Conservation (phyloP, 2,888 invertebrate species). For the Sminthurinus aureus region DNA sequence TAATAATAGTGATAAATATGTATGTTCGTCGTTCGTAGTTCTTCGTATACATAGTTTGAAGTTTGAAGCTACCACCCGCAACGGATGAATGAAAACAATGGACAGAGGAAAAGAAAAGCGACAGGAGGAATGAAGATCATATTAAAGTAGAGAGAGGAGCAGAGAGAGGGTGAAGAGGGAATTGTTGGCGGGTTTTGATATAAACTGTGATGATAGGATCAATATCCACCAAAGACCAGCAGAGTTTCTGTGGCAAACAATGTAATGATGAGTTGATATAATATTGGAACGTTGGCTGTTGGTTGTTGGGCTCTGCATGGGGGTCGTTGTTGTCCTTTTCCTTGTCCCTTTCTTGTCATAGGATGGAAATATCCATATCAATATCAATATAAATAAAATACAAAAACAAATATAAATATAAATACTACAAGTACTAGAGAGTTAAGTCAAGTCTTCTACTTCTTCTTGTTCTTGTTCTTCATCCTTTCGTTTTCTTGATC, state of each 20-base stretch:
- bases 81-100: constrained; percentile 34
- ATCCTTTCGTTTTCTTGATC: neutral
- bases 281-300: constrained; percentile 41
- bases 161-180: neutral
- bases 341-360: no score
- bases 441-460: no score
- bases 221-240: constrained; percentile 45
- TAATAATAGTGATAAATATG: no score
- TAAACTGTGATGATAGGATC: constrained; percentile 47
- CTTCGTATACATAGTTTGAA: neutral
- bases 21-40: neutral
- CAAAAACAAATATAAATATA: no score
- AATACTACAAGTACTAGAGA: no score
- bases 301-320: constrained; percentile 43
- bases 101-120: neutral
- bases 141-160: neutral
- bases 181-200: constrained; percentile 8
- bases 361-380: no score
- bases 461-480: neutral
- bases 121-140: neutral
- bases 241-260: constrained; percentile 51
- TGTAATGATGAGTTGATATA: constrained; percentile 49
- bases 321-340: constrained; percentile 35
- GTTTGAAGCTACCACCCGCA: constrained; percentile 31
- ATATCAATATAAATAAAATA: no score